Evolutionary conservation across 2,113 vertebrate species (phyloP).

Genomic region (Oncorhynchus kisutch): DNA sequence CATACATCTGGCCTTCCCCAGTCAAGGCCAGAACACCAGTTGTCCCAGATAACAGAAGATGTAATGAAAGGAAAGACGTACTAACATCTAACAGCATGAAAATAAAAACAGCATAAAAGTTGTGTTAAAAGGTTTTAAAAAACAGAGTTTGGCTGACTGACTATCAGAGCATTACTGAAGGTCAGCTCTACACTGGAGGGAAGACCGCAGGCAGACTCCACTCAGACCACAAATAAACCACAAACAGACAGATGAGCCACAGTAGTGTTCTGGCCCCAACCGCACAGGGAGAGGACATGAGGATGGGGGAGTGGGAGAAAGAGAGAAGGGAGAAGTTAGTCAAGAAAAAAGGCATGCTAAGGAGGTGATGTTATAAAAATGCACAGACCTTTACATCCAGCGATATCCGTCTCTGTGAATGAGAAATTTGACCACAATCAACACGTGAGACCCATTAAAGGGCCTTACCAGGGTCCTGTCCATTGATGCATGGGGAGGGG

Average conservation of each 20-base stretch:
- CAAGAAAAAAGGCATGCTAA: constrained; percentile 70
- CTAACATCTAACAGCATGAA: too few relatives aligned
- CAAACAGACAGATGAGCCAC: constrained; percentile 30
- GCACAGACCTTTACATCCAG: constrained; percentile 80
- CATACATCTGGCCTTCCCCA: constrained; percentile 29
- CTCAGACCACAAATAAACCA: constrained; percentile 24
- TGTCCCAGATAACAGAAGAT: constrained; percentile 13
- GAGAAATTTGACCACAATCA: constrained; percentile 78
- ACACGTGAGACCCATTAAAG: constrained; percentile 55
- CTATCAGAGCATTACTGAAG: constrained; percentile 22
- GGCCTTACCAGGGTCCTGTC: constrained; percentile 35
- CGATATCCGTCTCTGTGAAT: constrained; percentile 78
- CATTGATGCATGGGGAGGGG: background rate
- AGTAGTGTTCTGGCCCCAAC: constrained; percentile 49
- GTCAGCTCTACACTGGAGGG: background rate
- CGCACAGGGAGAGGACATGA: constrained; percentile 42
- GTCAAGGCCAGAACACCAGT: constrained; percentile 53
- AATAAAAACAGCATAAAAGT: too few relatives aligned
- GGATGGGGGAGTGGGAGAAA: constrained; percentile 42
- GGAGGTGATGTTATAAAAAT: constrained; percentile 68
- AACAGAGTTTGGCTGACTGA: background rate
- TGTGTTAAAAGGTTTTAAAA: background rate
- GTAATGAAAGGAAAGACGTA: too few relatives aligned
- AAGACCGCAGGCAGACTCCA: background rate
- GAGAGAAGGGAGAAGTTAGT: constrained; percentile 57